These are phyloP conservation scores for Ladona fulva DNA, from an alignment of 1,140 invertebrate species.

Conservation along the genomic window DNA sequence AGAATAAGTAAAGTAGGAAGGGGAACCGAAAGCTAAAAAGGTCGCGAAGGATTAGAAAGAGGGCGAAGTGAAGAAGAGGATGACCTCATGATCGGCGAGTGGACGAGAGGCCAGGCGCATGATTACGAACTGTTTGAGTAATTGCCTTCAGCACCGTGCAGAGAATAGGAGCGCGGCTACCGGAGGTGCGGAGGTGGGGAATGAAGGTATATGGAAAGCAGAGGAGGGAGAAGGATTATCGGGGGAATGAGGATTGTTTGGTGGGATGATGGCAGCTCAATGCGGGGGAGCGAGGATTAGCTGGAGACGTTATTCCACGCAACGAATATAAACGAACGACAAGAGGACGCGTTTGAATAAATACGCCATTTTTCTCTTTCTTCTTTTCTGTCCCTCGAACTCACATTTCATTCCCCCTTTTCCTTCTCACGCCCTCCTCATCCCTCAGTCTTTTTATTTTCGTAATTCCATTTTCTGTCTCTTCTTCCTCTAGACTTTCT, in stretches of 20 bases:
- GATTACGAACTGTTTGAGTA: neutral
- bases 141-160: neutral
- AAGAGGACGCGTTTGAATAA: slow-evolving; percentile 5
- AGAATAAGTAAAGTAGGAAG: too few species aligned
- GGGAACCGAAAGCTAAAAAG: neutral
- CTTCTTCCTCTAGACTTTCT: too few species aligned
- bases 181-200: neutral
- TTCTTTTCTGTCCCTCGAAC: neutral
- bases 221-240: neutral
- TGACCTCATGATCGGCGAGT: neutral
- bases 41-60: neutral
- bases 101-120: neutral
- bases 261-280: neutral
- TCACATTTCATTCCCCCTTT: neutral
- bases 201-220: neutral
- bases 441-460: neutral
- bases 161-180: neutral
- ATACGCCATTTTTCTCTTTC: slow-evolving; percentile 3
- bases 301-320: neutral
- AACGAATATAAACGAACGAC: slow-evolving; percentile 3
- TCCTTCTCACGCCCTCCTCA: neutral
- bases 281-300: neutral
- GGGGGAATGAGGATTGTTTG: neutral
- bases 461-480: too few species aligned
- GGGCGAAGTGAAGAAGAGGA: neutral